phyloP scores from a whole-genome alignment of 2,888 invertebrate species.

The Heterodera filipjevi region DNA sequence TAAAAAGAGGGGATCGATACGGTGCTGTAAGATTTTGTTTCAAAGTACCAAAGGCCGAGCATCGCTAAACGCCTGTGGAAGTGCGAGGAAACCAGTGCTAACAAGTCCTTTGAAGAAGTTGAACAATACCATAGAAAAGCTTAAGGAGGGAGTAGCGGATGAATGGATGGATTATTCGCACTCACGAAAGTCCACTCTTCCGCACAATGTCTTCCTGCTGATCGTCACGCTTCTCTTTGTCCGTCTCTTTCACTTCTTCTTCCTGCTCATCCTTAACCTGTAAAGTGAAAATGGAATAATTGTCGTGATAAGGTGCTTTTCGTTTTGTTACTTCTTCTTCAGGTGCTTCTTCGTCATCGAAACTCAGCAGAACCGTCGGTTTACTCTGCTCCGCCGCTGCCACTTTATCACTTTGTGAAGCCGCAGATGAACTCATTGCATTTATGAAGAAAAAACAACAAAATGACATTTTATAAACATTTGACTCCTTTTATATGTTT shows the following conservation, averaged over 20 bases:
- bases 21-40: not conserved
- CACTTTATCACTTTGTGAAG: not conserved
- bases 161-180: no score
- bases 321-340: not conserved
- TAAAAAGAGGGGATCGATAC: slow-evolving; percentile 17
- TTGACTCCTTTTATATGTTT: no score
- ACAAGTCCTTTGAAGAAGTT: slow-evolving; percentile 52
- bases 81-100: slow-evolving; percentile 49
- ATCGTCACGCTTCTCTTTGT: not conserved
- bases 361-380: not conserved
- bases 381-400: not conserved
- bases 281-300: not conserved
- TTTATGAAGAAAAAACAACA: no score
- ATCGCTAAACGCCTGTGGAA: slow-evolving; percentile 47
- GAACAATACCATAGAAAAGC: slow-evolving; percentile 14
- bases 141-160: no score
- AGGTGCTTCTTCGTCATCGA: no score
- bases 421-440: not conserved
- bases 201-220: not conserved
- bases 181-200: no score
- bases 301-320: not conserved
- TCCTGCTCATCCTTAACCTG: not conserved
- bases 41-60: slow-evolving; percentile 51
- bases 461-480: no score
- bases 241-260: not conserved